Conservation (phyloP, 2,113 vertebrate species). For the Apistogramma diplotaenia region DNA sequence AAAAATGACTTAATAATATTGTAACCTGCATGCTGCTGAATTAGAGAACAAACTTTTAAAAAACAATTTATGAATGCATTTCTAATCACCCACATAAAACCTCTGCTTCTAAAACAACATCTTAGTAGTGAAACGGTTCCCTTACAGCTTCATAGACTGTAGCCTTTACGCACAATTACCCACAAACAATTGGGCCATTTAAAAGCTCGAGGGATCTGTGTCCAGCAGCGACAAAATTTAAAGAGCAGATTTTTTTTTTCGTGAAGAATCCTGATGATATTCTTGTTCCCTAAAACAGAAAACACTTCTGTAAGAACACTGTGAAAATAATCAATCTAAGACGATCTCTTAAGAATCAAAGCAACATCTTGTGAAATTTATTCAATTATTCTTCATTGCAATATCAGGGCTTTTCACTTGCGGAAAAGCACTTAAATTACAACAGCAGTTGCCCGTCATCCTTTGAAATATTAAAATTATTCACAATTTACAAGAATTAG, state of each 20-base stretch:
- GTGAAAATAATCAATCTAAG: constrained; percentile 74
- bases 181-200: constrained; percentile 43
- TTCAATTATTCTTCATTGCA: constrained; percentile 86
- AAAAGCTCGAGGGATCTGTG: constrained; percentile 34
- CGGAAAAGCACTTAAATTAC: constrained; percentile 93
- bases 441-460: constrained; percentile 82
- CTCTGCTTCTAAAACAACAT: not conserved
- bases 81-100: not conserved
- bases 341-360: constrained; percentile 76
- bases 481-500: constrained; percentile 96
- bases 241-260: not conserved
- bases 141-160: not conserved
- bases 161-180: constrained; percentile 61
- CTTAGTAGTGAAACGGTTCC: not conserved
- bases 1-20: not conserved
- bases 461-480: constrained; percentile 91
- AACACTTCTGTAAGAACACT: constrained; percentile 30
- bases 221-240: constrained; percentile 23
- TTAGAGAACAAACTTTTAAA: not conserved
- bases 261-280: not conserved
- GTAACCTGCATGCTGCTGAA: not conserved
- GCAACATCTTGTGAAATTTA: constrained; percentile 86
- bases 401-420: constrained; percentile 80
- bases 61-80: not conserved
- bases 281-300: constrained; percentile 21